Conservation (phyloP, 1,140 invertebrate genomes). For the Listronotus oregonensis region DNA sequence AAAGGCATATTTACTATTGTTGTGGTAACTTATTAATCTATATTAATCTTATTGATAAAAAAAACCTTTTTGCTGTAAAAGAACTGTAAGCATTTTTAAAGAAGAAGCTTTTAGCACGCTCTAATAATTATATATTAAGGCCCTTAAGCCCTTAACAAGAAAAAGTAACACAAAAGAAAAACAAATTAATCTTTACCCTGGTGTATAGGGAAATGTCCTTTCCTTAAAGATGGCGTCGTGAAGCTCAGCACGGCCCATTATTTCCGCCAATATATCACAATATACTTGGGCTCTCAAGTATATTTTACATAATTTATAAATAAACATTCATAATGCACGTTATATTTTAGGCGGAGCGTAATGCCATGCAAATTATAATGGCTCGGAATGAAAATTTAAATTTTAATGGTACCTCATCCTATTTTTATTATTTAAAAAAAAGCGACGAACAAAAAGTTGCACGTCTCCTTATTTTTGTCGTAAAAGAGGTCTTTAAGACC, state of each 20-base stretch:
- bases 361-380: slow-evolving; percentile 55
- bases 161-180: slow-evolving; percentile 7
- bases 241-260: slow-evolving; percentile 7
- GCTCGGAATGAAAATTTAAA: slow-evolving; percentile 53
- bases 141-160: neutral
- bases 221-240: slow-evolving; percentile 14
- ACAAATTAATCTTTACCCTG: slow-evolving; percentile 1
- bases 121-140: too few species aligned
- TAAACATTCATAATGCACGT: slow-evolving; percentile 56
- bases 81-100: too few species aligned
- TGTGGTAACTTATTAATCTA: too few species aligned
- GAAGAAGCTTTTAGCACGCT: too few species aligned
- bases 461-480: slow-evolving; percentile 8
- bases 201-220: slow-evolving; percentile 8
- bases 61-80: too few species aligned
- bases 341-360: slow-evolving; percentile 48
- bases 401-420: slow-evolving; percentile 49
- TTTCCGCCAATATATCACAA: slow-evolving; percentile 36
- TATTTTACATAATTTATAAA: slow-evolving; percentile 57
- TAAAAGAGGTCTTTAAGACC: slow-evolving; percentile 3
- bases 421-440: slow-evolving; percentile 29
- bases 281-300: slow-evolving; percentile 34
- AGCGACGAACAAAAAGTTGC: neutral
- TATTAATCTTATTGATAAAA: too few species aligned
- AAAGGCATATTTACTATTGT: too few species aligned